Evolutionary conservation across 2,888 invertebrate species (phyloP).

Genomic region (Oscheius sp.): DNA sequence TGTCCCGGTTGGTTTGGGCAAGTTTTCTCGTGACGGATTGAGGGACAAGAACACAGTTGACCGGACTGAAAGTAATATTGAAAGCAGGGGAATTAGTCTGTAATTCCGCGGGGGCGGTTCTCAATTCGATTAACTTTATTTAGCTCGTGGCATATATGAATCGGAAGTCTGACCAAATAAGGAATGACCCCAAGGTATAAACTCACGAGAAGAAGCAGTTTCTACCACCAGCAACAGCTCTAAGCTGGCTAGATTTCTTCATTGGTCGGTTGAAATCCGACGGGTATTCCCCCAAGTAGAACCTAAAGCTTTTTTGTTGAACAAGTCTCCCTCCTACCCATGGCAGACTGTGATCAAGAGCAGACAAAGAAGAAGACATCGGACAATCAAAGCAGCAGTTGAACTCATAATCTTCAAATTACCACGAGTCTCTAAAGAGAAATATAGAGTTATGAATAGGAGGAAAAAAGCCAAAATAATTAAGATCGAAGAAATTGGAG

Average conservation of each 20-base stretch:
- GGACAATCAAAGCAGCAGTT: constrained; percentile 16
- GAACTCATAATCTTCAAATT: constrained; percentile 28
- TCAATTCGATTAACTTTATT: not conserved
- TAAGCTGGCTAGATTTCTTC: constrained; percentile 53
- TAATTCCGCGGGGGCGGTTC: not conserved
- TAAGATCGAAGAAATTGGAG: too few species aligned
- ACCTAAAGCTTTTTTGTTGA: not conserved
- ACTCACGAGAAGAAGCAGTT: constrained; percentile 55
- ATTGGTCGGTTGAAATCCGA: constrained; percentile 15
- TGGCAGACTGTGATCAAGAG: constrained; percentile 13
- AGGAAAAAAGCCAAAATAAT: too few species aligned
- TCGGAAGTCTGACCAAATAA: not conserved
- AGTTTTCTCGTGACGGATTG: constrained; percentile 61
- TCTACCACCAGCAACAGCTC: constrained; percentile 54
- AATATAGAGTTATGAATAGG: not conserved
- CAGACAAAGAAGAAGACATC: constrained; percentile 18
- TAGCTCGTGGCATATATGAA: not conserved
- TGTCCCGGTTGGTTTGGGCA: constrained; percentile 50
- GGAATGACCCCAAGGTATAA: not conserved
- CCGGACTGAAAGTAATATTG: constrained; percentile 57
- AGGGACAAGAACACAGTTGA: constrained; percentile 68
- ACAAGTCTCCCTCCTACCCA: not conserved
- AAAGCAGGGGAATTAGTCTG: too few species aligned
- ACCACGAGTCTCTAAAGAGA: constrained; percentile 3
- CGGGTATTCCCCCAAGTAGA: constrained; percentile 10